A percentile compares a stretch with the other conserved stretches of the same genome.
phyloP scores from a whole-genome alignment of 2,113 vertebrate species.

The Sinocyclocheilus anshuiensis region DNA sequence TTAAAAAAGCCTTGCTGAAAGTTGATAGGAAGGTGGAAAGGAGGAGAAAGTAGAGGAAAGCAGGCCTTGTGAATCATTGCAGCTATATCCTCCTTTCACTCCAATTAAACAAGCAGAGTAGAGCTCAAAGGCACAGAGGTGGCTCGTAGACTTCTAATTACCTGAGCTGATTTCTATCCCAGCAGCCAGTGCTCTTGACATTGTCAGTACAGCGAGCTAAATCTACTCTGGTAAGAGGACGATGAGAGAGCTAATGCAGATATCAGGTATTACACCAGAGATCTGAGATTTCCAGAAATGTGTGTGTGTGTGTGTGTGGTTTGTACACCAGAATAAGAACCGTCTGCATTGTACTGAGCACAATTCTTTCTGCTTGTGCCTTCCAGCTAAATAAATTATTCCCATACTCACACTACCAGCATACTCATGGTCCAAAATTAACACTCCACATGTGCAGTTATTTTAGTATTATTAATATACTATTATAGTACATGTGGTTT shows the following conservation, averaged over 20 bases:
- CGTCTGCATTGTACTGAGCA: conserved; percentile 1
- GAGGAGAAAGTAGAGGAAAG: conserved; percentile 1
- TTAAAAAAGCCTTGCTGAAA: conserved; percentile 60
- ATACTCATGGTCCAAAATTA: neutral
- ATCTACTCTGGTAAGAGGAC: neutral
- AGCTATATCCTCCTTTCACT: conserved; percentile 27
- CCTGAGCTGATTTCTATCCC: conserved; percentile 37
- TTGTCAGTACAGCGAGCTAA: neutral
- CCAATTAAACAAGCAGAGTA: conserved; percentile 29
- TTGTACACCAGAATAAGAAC: conserved; percentile 16
- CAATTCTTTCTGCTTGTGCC: conserved; percentile 7
- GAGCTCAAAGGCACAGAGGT: conserved; percentile 36
- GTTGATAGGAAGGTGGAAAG: conserved; percentile 47
- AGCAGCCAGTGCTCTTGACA: conserved; percentile 19
- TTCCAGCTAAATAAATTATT: neutral
- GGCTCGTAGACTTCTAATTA: conserved; percentile 35
- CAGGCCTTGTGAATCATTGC: conserved; percentile 22
- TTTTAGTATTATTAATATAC: neutral
- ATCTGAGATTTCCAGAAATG: conserved; percentile 16
- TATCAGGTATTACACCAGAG: conserved; percentile 32
- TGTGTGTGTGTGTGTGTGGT: neutral
- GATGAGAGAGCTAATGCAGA: conserved; percentile 22
- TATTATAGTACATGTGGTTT: neutral
- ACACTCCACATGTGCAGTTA: neutral
- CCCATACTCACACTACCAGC: neutral